These are phyloP conservation scores for Argyra leucocephala DNA, from an alignment of 2,888 invertebrate genomes.

Conservation along the genomic window DNA sequence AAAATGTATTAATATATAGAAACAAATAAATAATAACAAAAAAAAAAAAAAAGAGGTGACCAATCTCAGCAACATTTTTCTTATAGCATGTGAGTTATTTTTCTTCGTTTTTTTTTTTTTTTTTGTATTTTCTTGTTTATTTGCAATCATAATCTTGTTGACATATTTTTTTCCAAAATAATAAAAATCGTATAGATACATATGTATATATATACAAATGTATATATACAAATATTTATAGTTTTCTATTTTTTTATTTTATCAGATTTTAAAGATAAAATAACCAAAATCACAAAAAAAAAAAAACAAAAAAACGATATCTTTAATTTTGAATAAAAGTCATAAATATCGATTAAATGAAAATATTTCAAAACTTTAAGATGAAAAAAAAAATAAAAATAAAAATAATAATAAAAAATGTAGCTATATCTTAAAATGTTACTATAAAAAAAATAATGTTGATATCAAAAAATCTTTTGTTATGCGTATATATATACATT, in stretches of 20 bases:
- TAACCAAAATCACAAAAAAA: background rate
- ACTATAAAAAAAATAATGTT: too few species aligned
- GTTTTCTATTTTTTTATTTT: too few species aligned
- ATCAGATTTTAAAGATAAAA: too few species aligned
- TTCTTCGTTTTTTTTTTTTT: too few species aligned
- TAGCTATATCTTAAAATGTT: too few species aligned
- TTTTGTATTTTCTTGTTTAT: background rate
- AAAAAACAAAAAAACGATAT: too few species aligned
- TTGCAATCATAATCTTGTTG: background rate
- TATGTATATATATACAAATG: too few species aligned
- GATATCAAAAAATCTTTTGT: background rate
- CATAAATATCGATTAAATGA: conserved; percentile 1
- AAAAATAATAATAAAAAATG: too few species aligned
- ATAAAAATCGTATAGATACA: too few species aligned
- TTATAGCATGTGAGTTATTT: background rate
- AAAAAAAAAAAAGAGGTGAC: background rate
- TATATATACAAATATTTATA: too few species aligned
- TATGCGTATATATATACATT: background rate
- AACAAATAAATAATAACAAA: background rate
- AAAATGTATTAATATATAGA: background rate
- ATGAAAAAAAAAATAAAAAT: background rate
- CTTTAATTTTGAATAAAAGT: conserved; percentile 3
- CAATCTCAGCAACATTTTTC: background rate
- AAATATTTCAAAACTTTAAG: background rate
- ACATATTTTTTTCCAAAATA: conserved; percentile 1